Evolutionary conservation across 2,888 invertebrate genomes (phyloP).

Genomic region (Drosophila acutilabella): DNA sequence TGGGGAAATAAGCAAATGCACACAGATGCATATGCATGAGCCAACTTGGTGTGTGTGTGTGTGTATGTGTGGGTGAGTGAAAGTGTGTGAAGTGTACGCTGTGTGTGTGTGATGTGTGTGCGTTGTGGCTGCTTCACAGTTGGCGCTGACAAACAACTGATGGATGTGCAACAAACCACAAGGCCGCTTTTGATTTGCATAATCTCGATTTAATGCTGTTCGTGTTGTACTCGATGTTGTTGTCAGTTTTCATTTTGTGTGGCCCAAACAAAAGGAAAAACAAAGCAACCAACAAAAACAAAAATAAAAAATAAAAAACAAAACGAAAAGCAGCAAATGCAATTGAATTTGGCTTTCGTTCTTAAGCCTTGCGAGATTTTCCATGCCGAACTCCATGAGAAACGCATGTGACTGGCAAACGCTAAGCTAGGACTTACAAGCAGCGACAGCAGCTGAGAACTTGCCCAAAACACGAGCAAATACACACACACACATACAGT

Average conservation of each 20-base stretch:
- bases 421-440: slow-evolving; percentile 49
- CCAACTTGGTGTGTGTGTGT: slow-evolving; percentile 38
- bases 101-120: slow-evolving; percentile 2
- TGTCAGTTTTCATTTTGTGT: slow-evolving; percentile 10
- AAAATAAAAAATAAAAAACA: not conserved
- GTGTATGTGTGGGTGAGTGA: slow-evolving; percentile 36
- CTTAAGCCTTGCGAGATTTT: slow-evolving; percentile 23
- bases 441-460: slow-evolving; percentile 35
- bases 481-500: slow-evolving; percentile 1
- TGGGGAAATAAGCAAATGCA: slow-evolving; percentile 33
- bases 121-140: slow-evolving; percentile 29
- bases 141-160: slow-evolving; percentile 38
- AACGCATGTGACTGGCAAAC: slow-evolving; percentile 52
- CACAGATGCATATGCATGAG: slow-evolving; percentile 52
- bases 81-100: slow-evolving; percentile 26
- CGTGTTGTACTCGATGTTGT: slow-evolving; percentile 11
- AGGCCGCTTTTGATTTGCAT: slow-evolving; percentile 59
- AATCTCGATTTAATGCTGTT: slow-evolving; percentile 54
- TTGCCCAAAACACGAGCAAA: slow-evolving; percentile 10
- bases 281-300: not conserved
- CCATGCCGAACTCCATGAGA: slow-evolving; percentile 29
- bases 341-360: slow-evolving; percentile 52
- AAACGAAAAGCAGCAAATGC: slow-evolving; percentile 27
- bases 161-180: slow-evolving; percentile 33
- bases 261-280: slow-evolving; percentile 2